A percentile compares a stretch with the other conserved stretches of the same genome.
These are phyloP conservation scores for Chrysolophus pictus DNA, from an alignment of 2,797 vertebrate species.

Conservation along the genomic window DNA sequence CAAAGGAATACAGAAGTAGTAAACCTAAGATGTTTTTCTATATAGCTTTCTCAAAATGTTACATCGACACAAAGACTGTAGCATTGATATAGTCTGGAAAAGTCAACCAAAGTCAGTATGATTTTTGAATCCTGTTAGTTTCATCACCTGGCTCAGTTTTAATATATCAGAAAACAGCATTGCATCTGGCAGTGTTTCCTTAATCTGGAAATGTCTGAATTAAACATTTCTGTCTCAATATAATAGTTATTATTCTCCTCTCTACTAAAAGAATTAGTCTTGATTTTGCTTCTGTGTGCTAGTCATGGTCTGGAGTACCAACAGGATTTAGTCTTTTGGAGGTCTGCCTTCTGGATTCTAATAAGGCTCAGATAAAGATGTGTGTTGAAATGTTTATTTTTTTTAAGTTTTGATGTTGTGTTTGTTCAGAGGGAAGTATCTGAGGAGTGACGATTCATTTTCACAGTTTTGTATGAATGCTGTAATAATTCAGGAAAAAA, in stretches of 20 bases:
- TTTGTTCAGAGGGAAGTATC: neutral
- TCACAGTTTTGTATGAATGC: neutral
- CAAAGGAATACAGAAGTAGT: neutral
- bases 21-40: neutral
- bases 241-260: neutral
- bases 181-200: neutral
- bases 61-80: neutral
- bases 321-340: neutral
- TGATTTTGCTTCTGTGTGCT: neutral
- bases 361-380: neutral
- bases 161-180: neutral
- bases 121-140: neutral
- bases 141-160: neutral
- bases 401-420: rapidly evolving
- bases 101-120: neutral
- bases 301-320: neutral
- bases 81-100: neutral
- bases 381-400: neutral
- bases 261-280: neutral
- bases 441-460: neutral
- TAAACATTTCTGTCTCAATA: neutral
- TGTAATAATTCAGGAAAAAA: neutral
- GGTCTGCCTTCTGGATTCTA: neutral
- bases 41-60: neutral
- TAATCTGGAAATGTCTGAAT: neutral